phyloP scores from a whole-genome alignment of 2,113 vertebrate genomes.

The Loxodonta africana region DNA sequence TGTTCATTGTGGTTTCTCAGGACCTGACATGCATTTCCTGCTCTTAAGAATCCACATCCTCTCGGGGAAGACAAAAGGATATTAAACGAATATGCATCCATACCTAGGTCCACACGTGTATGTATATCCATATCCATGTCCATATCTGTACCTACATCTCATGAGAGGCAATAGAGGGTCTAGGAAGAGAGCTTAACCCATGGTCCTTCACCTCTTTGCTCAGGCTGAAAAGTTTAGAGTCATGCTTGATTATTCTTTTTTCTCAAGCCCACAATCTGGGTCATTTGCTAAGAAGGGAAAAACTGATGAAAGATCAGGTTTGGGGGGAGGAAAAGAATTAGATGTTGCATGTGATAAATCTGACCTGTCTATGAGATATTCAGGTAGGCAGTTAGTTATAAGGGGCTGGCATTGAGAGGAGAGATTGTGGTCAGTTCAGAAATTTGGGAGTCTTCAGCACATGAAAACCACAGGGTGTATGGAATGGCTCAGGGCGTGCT shows the following conservation, averaged over 20 bases:
- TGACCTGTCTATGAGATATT: not conserved
- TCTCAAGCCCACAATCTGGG: not conserved
- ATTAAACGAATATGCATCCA: not conserved
- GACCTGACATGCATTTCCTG: not conserved
- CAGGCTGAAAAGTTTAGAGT: not conserved
- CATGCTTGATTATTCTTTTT: not conserved
- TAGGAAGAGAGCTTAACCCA: not conserved
- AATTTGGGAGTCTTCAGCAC: not conserved
- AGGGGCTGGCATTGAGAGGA: not conserved
- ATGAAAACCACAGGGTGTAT: not conserved
- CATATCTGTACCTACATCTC: no score
- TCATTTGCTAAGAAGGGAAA: not conserved
- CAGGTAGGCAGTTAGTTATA: not conserved
- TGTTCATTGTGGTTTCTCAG: not conserved
- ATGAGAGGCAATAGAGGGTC: not conserved
- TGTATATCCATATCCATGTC: not conserved
- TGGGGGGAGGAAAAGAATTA: not conserved
- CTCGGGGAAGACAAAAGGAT: not conserved
- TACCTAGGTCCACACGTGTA: not conserved
- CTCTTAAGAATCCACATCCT: not conserved
- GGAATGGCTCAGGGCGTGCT: accelerated
- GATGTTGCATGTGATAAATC: not conserved
- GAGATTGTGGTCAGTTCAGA: not conserved
- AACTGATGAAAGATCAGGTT: not conserved
- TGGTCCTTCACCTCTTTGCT: not conserved